Evolutionary conservation across 2,113 vertebrate species (phyloP).

Genomic region (Rhinoptilus africanus): DNA sequence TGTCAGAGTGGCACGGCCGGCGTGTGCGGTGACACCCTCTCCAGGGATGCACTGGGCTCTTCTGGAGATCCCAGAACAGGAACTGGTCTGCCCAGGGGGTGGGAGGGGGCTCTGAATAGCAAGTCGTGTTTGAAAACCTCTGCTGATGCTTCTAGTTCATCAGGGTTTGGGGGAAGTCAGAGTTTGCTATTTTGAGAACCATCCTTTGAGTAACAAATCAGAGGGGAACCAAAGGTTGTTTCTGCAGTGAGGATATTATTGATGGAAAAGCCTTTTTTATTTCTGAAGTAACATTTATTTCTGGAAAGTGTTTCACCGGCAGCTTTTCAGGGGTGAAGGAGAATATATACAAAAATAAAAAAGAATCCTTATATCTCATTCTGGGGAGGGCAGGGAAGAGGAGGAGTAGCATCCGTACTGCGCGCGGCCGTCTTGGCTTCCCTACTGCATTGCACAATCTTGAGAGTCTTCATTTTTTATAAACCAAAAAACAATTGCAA

Average conservation of each 20-base stretch:
- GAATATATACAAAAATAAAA: neutral
- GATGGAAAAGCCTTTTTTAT: neutral
- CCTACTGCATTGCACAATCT: neutral
- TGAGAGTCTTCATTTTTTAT: neutral
- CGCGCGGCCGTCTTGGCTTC: rapidly evolving
- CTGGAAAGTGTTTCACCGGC: neutral
- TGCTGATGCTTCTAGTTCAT: neutral
- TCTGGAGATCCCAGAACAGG: neutral
- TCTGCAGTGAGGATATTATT: neutral
- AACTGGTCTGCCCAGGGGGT: neutral
- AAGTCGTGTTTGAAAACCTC: neutral
- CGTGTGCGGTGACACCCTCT: rapidly evolving
- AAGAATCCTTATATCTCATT: neutral
- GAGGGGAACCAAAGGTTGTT: neutral
- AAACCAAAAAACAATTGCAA: neutral
- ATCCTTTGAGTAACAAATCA: neutral
- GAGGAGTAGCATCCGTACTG: neutral
- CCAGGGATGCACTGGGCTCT: neutral
- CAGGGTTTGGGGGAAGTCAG: neutral
- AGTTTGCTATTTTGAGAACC: neutral
- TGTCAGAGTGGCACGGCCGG: rapidly evolving
- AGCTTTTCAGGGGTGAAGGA: neutral
- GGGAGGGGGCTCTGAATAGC: neutral
- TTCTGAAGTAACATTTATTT: neutral
- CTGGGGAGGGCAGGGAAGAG: neutral